Evolutionary conservation across 1,140 invertebrate genomes (phyloP), one percentile per base, ranked within the genome.

Genomic region (Zaprionus ornatus): DNA sequence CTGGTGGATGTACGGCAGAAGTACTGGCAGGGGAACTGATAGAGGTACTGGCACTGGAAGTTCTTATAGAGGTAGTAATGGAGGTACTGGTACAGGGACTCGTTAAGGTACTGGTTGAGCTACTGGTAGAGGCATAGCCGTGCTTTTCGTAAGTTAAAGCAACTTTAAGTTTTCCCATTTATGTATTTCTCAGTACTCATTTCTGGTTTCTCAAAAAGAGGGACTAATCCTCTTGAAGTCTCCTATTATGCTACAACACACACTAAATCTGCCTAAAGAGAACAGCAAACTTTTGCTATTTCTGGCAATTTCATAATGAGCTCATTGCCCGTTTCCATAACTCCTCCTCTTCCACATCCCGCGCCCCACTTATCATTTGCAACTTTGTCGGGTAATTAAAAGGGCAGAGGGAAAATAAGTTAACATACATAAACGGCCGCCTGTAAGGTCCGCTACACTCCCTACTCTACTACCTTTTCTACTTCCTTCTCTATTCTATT

Each of bases 321-420:
- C 68, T 72, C 73, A 76, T 29, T 70, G 40, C 35, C 21, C 27
- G 9, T 6, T n/a, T n/a, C 50, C 40, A 13, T 12, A 48, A 12
- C 42, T 40, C 15, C 55, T 27, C 19, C 10, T 32, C 29, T 32
- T 32, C 9, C 9, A 3, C 15, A 37, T 56, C 10, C 27, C 27
- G 12, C 15, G 17, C 55, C 29, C 17, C 7, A 19, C 48, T 65
- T n/a, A 12, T 32, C 25, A 59, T 48, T 57, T 50, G 65, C 40
- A 32, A 63, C 59, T 60, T 61, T 19, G 29, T 40, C 57, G 61
- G 68, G 62, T 72, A 72, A 76, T 76, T 76, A 72, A 76, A 76
- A 66, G 70, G 48, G 27, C 69, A 40, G 74, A 45, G 65, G 10
- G 45, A 48, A 17, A 29, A 61, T 17, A 54, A 63, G 55, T 23